Percentiles rank a stretch among this genome's conserved stretches.
These are phyloP conservation scores for Balearica regulorum DNA, from an alignment of 2,797 vertebrate genomes.

Conservation along the genomic window DNA sequence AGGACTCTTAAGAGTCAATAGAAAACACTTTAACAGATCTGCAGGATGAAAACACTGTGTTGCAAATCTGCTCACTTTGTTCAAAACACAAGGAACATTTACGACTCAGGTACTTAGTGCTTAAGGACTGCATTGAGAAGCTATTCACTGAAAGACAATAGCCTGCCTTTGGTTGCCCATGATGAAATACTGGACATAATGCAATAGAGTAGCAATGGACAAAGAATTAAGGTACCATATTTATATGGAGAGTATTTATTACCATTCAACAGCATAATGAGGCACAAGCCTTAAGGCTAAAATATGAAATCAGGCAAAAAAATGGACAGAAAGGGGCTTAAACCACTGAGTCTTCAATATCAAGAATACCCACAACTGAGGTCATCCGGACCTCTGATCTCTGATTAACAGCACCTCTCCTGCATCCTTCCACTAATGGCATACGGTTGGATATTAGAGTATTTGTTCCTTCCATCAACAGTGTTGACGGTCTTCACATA, in stretches of 20 bases:
- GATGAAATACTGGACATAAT: slow-evolving; percentile 57
- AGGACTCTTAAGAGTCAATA: slow-evolving; percentile 74
- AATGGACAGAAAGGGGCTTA: slow-evolving; percentile 40
- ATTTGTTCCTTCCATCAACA: not conserved
- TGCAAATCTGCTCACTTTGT: slow-evolving; percentile 74
- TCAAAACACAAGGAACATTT: slow-evolving; percentile 64
- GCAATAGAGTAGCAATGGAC: slow-evolving; percentile 54
- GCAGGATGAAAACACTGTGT: slow-evolving; percentile 64
- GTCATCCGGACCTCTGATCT: not conserved
- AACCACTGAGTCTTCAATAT: slow-evolving; percentile 39
- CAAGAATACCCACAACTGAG: slow-evolving; percentile 30
- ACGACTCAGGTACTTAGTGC: slow-evolving; percentile 52
- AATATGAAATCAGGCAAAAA: slow-evolving; percentile 61
- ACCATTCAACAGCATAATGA: slow-evolving; percentile 63
- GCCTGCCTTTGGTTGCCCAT: slow-evolving; percentile 62
- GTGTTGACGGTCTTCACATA: not conserved
- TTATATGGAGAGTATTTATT: slow-evolving; percentile 48
- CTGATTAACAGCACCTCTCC: slow-evolving; percentile 34
- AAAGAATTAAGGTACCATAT: slow-evolving; percentile 61
- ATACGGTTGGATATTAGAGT: not conserved
- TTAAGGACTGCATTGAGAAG: slow-evolving; percentile 62
- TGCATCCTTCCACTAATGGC: not conserved
- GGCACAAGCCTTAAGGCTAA: slow-evolving; percentile 73
- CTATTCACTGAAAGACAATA: slow-evolving; percentile 60
- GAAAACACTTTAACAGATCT: slow-evolving; percentile 66